These are phyloP conservation scores for Plemyria rubiginata DNA, from an alignment of 2,888 invertebrate genomes.

Conservation along the genomic window DNA sequence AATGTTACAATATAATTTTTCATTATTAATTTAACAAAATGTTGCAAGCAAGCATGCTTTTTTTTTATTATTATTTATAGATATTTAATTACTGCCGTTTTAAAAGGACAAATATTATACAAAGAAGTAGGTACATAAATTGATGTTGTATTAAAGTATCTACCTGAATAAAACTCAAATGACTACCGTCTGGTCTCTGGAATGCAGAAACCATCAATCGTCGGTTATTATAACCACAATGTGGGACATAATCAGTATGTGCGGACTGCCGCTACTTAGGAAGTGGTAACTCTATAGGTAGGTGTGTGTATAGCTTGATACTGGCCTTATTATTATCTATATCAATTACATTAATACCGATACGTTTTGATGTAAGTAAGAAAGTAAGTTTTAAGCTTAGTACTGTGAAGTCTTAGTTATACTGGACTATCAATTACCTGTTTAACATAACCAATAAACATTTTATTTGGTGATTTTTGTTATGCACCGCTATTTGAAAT, in stretches of 20 bases:
- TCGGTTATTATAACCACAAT: constrained; percentile 40
- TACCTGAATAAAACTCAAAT: constrained; percentile 13
- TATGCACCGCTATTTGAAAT: too few relatives aligned
- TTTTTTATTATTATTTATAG: too few relatives aligned
- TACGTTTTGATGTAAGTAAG: neutral
- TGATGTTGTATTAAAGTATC: neutral
- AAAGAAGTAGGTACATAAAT: too few relatives aligned
- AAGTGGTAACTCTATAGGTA: constrained; percentile 54
- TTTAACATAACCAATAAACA: too few relatives aligned
- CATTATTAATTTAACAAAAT: too few relatives aligned
- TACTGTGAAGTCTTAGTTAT: too few relatives aligned
- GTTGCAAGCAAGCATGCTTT: too few relatives aligned
- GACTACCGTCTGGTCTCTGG: constrained; percentile 23
- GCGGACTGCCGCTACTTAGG: constrained; percentile 63
- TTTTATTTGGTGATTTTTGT: too few relatives aligned
- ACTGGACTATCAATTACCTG: too few relatives aligned
- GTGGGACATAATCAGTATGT: constrained; percentile 63
- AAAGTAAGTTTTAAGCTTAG: too few relatives aligned
- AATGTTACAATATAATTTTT: too few relatives aligned
- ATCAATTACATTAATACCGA: neutral
- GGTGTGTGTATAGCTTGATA: constrained; percentile 36
- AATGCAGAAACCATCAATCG: constrained; percentile 37
- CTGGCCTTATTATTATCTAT: constrained; percentile 46
- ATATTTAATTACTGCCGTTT: too few relatives aligned
- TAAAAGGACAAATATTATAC: neutral